These are phyloP conservation scores for Phaenicophaeus curvirostris DNA, from an alignment of 2,797 vertebrate species.

Conservation along the genomic window DNA sequence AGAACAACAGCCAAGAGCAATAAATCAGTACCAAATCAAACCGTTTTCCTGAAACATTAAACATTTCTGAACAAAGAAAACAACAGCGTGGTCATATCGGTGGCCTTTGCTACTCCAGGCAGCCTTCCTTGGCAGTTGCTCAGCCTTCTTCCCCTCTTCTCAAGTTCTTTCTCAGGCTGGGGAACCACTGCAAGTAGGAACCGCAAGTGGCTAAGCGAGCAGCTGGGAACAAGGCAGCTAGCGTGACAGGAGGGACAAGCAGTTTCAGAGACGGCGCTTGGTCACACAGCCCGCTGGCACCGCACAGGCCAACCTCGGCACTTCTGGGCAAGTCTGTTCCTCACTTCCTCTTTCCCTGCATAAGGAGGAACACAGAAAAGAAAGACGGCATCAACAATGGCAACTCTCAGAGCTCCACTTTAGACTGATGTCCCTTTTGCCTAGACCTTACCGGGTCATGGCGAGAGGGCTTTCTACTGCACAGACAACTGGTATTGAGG, in stretches of 20 bases:
- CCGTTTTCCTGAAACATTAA: neutral
- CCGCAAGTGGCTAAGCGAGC: slow-evolving; percentile 57
- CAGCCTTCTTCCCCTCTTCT: neutral
- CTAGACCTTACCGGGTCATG: neutral
- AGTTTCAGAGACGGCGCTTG: slow-evolving; percentile 44
- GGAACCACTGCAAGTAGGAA: slow-evolving; percentile 63
- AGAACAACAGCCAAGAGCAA: neutral
- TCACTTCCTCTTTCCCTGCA: slow-evolving; percentile 56
- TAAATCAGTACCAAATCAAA: neutral
- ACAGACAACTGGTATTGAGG: neutral
- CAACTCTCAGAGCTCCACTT: neutral
- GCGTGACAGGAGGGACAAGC: slow-evolving; percentile 58
- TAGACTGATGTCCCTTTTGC: neutral
- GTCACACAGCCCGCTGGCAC: neutral
- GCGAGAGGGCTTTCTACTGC: neutral
- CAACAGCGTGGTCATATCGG: neutral
- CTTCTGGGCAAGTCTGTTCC: neutral
- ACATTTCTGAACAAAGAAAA: neutral
- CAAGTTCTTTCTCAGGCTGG: slow-evolving; percentile 28
- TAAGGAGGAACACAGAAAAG: slow-evolving; percentile 16
- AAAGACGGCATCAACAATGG: neutral
- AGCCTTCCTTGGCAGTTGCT: neutral
- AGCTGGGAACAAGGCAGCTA: slow-evolving; percentile 67
- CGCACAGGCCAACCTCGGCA: neutral
- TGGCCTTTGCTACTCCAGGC: neutral